phyloP scores from a whole-genome alignment of 1,140 invertebrate species.

The Galleria mellonella region DNA sequence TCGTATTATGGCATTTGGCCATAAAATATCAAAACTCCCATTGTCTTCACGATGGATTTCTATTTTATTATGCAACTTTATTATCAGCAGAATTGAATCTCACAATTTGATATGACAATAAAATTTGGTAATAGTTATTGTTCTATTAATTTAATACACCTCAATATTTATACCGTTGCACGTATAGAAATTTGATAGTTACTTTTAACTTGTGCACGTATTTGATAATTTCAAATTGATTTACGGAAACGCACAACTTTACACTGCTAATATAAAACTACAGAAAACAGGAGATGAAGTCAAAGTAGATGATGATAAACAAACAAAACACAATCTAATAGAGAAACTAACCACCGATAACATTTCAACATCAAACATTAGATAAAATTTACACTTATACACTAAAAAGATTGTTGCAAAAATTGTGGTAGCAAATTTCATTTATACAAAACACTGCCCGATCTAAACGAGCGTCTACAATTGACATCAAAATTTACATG shows the following conservation, averaged over 20 bases:
- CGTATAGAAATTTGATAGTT: too few relatives aligned
- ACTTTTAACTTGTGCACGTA: too few relatives aligned
- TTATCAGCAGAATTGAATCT: too few relatives aligned
- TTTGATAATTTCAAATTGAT: background rate
- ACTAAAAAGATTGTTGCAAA: slow-evolving; percentile 46
- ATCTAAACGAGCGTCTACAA: slow-evolving; percentile 53
- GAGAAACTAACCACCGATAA: slow-evolving; percentile 26
- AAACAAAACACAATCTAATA: slow-evolving; percentile 22
- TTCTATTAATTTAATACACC: too few relatives aligned
- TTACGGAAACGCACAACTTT: slow-evolving; percentile 1
- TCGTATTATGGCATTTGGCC: too few relatives aligned
- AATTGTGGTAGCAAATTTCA: slow-evolving; percentile 60
- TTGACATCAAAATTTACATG: slow-evolving; percentile 69
- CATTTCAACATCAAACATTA: slow-evolving; percentile 45
- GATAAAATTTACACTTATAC: slow-evolving; percentile 40
- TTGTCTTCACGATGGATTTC: too few relatives aligned
- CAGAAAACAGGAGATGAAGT: background rate
- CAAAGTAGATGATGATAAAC: slow-evolving; percentile 9
- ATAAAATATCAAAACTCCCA: too few relatives aligned
- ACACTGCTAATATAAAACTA: background rate
- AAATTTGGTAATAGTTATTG: too few relatives aligned
- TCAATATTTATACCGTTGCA: too few relatives aligned
- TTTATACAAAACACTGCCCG: slow-evolving; percentile 49
- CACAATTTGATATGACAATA: too few relatives aligned
- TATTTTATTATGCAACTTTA: too few relatives aligned